Conservation (phyloP, 2,113 vertebrate genomes). For the Tamias sibiricus region DNA sequence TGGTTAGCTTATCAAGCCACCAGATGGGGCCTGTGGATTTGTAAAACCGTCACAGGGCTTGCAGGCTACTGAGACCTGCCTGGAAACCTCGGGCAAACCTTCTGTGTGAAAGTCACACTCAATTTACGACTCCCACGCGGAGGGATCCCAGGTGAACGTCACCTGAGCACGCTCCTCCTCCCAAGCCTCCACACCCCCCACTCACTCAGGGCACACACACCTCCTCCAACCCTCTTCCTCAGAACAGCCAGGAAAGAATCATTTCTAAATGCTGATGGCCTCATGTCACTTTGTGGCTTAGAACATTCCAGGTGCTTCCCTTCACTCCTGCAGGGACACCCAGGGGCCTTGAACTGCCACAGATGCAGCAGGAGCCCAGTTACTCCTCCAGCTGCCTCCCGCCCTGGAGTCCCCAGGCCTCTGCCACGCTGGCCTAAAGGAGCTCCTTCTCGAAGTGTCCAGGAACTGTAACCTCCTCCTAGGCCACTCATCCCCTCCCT, state of each 20-base stretch:
- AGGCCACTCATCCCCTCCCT: not conserved
- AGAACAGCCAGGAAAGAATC: not conserved
- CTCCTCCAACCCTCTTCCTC: not conserved
- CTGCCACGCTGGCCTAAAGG: not conserved
- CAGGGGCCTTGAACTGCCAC: not conserved
- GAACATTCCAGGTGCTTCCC: not conserved
- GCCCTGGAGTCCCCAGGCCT: not conserved
- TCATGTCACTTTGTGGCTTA: not conserved
- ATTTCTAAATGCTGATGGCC: not conserved
- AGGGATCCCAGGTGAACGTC: not conserved
- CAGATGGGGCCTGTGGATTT: not conserved
- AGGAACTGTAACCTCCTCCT: accelerated
- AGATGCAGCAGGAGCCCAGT: accelerated
- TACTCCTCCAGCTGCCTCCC: not conserved
- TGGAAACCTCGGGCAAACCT: not conserved
- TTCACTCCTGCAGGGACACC: not conserved
- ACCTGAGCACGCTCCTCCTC: not conserved
- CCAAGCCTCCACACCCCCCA: too few species aligned
- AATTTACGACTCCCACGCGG: not conserved
- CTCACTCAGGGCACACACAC: too few species aligned
- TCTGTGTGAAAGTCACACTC: accelerated
- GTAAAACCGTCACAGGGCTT: accelerated
- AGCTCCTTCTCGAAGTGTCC: not conserved
- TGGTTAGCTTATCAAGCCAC: not conserved
- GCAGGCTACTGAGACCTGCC: not conserved